Evolutionary conservation across 2,888 invertebrate species (phyloP), one percentile per base, ranked within the genome.

Genomic region (Spilosoma lubricipeda): DNA sequence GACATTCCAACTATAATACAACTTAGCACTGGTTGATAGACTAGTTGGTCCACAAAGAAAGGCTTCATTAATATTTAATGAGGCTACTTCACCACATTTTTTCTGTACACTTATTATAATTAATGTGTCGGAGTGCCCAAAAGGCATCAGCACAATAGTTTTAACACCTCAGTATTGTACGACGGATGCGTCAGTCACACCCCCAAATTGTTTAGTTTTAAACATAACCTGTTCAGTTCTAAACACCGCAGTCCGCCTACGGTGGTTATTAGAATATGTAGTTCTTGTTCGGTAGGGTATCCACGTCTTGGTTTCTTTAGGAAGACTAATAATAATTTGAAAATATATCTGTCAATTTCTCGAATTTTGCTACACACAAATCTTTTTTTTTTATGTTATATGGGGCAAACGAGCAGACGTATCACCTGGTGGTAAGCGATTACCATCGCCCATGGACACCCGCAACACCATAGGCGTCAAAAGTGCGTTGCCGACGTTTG

Each of bases 111-210:
- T 81, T 77, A 86, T 86, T 85, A 81, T 85, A 87, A 87, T 87
- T 79, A 87, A 83, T 81, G 85, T 83, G 85, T 85, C 80, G 79
- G 80, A 79, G 76, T 77, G 80, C 81, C 85, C 88, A 90, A 90
- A 63, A 90, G 88, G 77, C 48, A 71, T 77, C 39, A 71, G 86
- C 89, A 94, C 93, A 94, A 94, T 93, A 86, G 90, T 92, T 90
- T 88, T 92, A 91, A 92, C 94, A 94, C 94, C 91, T 93, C 89
- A 77, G 86, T 83, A 84, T 89, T 87, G 90, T 90, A 76, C 85
- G 88, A 91, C 93, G 93, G 94, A 94, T 93, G 92, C 91, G 83
- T 77, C 77, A 83, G 87, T 81, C 88, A 88, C 93, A 88, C 94
- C 93, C 88, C 86, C 87, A 79, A 89, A 92, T 93, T 93, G 93